phyloP scores from a whole-genome alignment of 2,888 invertebrate species.

The Euclidia mi region DNA sequence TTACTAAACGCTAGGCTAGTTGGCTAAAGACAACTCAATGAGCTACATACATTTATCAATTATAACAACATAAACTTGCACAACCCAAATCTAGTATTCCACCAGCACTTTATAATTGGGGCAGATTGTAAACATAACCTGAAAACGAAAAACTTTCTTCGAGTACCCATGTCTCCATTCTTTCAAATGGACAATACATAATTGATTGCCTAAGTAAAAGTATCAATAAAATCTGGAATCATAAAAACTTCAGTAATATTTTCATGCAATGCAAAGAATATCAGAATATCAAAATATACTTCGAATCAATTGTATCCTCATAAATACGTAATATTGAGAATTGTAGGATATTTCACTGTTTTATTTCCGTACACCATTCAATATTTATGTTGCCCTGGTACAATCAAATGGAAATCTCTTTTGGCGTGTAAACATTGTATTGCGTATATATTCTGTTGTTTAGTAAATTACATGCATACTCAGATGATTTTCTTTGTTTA shows the following conservation, averaged over 20 bases:
- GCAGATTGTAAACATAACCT: background rate
- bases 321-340: constrained; percentile 43
- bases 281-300: constrained; percentile 45
- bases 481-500: too few relatives aligned
- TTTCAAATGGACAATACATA: constrained; percentile 2
- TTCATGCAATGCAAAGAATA: constrained; percentile 23
- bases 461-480: constrained; percentile 15
- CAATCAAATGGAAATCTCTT: constrained; percentile 39
- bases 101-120: background rate
- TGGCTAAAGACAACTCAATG: too few relatives aligned
- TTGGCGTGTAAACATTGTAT: constrained; percentile 57
- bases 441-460: constrained; percentile 50
- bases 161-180: background rate
- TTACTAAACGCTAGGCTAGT: too few relatives aligned
- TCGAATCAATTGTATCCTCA: constrained; percentile 42
- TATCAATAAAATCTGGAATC: constrained; percentile 29
- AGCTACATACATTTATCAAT: too few relatives aligned
- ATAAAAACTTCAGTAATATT: constrained; percentile 28
- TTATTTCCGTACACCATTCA: constrained; percentile 40
- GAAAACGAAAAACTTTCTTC: background rate
- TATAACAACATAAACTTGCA: background rate
- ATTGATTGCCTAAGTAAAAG: constrained; percentile 8
- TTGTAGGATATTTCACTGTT: constrained; percentile 36
- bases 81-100: background rate
- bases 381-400: constrained; percentile 46